These are phyloP conservation scores for Tachyglossus aculeatus DNA, from an alignment of 2,797 vertebrate species.

Conservation along the genomic window DNA sequence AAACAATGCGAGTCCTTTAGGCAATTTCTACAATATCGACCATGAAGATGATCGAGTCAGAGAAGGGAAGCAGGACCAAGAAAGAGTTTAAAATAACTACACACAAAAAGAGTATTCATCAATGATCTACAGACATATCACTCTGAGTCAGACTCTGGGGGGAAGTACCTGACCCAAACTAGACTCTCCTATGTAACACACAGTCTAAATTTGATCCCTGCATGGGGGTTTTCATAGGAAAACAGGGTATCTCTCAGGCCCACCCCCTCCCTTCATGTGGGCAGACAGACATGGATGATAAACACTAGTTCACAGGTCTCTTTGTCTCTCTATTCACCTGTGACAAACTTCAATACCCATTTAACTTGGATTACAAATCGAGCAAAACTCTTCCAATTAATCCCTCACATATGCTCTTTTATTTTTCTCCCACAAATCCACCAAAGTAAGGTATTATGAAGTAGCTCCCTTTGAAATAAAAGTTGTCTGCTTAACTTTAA, in stretches of 20 bases:
- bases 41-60: not conserved
- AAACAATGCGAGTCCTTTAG: not conserved
- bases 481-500: conserved; percentile 53
- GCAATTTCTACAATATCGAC: conserved; percentile 10
- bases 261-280: no score
- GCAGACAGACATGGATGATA: no score
- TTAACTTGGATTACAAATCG: not conserved
- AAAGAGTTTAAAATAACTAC: not conserved
- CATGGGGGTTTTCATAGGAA: not conserved
- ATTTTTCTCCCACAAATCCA: conserved; percentile 10
- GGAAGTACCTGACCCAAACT: not conserved
- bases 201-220: not conserved
- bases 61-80: not conserved
- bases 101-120: not conserved
- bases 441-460: conserved; percentile 47
- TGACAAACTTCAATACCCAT: not conserved
- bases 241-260: conserved; percentile 2
- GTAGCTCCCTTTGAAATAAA: conserved; percentile 40
- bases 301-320: no score
- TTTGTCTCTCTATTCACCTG: no score
- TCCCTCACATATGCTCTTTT: no score
- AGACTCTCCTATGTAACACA: no score
- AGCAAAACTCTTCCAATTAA: no score
- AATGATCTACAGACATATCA: not conserved
- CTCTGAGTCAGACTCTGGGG: no score